phyloP scores from a whole-genome alignment of 2,888 invertebrate species.

The Platycheirus rosarum region DNA sequence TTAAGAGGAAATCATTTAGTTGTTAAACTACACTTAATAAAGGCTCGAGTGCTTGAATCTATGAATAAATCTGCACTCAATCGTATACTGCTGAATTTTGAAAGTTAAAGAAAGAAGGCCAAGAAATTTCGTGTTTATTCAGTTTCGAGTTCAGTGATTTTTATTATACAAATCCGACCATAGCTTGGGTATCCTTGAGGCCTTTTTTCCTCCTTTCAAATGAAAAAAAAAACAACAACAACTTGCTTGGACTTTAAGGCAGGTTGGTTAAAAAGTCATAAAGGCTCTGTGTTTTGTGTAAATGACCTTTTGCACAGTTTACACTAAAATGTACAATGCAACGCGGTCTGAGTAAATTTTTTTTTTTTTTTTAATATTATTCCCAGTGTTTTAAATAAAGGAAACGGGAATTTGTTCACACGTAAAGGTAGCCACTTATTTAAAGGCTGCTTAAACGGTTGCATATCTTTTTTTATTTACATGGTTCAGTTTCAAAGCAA shows the following conservation, averaged over 20 bases:
- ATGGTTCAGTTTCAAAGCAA: constrained; percentile 17
- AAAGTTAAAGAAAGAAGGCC: constrained; percentile 42
- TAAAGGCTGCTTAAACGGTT: constrained; percentile 21
- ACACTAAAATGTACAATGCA: constrained; percentile 52
- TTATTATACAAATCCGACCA: constrained; percentile 53
- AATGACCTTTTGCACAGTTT: constrained; percentile 47
- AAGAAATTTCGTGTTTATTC: constrained; percentile 70
- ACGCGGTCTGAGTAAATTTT: constrained; percentile 58
- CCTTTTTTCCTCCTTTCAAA: constrained; percentile 4
- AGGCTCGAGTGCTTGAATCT: constrained; percentile 65
- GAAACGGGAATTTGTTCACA: constrained; percentile 66
- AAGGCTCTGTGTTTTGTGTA: constrained; percentile 38
- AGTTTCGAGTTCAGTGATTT: constrained; percentile 73
- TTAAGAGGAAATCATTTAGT: constrained; percentile 74
- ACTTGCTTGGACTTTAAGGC: neutral
- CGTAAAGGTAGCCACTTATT: constrained; percentile 52
- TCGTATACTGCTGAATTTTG: constrained; percentile 38
- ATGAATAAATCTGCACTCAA: constrained; percentile 71
- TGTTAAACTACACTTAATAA: constrained; percentile 73
- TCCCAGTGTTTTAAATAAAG: constrained; percentile 21
- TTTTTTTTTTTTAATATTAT: no score
- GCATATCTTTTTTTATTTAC: neutral
- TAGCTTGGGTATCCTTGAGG: constrained; percentile 17
- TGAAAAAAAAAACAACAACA: neutral
- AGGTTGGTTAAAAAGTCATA: constrained; percentile 12